Evolutionary conservation across 2,797 vertebrate genomes (phyloP).

Genomic region (Pipistrellus kuhlii): DNA sequence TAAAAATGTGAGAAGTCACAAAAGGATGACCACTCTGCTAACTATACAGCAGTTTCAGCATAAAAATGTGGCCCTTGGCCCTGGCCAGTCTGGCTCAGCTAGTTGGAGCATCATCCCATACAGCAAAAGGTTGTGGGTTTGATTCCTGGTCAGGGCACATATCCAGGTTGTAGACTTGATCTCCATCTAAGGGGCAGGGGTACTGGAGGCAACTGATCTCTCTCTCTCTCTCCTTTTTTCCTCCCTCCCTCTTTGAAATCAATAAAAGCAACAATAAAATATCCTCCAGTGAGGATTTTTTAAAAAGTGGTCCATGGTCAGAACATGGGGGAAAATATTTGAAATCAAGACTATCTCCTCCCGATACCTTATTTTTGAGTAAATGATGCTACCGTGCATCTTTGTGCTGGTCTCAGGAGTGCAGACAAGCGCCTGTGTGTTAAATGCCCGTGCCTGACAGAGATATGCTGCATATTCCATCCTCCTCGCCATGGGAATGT

Average conservation of each 20-base stretch:
- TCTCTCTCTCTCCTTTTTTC: not conserved
- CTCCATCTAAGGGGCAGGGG: not conserved
- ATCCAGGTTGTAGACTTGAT: not conserved
- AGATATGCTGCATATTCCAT: not conserved
- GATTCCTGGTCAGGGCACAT: too few relatives aligned
- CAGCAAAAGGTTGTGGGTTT: not conserved
- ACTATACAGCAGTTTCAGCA: not conserved
- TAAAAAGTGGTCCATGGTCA: not conserved
- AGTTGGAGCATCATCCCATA: not conserved
- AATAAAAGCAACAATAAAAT: not conserved
- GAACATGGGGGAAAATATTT: not conserved
- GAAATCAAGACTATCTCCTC: not conserved
- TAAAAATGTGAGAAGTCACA: constrained; percentile 7
- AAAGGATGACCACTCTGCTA: not conserved
- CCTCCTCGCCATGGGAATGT: not conserved
- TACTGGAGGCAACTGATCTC: not conserved
- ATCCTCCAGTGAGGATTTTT: not conserved
- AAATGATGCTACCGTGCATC: not conserved
- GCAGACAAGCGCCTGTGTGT: rapidly evolving
- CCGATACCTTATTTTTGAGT: not conserved
- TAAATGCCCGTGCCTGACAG: not conserved
- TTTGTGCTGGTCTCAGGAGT: not conserved
- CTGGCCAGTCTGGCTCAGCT: not conserved
- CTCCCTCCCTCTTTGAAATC: not conserved
- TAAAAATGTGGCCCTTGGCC: not conserved